Base-by-base conservation (phyloP, 2,797 vertebrate species). In the Ctenopoma kingsleyae region DNA sequence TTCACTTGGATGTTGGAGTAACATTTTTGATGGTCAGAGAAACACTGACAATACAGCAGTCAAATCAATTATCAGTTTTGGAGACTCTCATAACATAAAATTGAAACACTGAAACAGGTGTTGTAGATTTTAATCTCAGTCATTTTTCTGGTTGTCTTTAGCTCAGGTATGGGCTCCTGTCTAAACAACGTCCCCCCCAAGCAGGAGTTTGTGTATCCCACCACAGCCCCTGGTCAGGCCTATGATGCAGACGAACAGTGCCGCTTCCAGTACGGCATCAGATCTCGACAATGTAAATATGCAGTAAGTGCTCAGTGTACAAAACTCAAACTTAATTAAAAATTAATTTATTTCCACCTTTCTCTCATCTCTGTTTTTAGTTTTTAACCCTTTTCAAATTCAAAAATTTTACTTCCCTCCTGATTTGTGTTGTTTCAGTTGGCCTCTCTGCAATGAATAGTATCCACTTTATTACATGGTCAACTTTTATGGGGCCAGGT, bases 221-320 rank as follows among this genome's bases (percentile, higher is more conserved):
- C 97, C 0, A 96, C 97, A 62, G 97, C 98, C 0, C 98, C 98
- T 0, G 98, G 98, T 58, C 98, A 99, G 90, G 96, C 95, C 47
- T 99, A 99, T 1, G 97, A 99, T 1, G 98, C 98, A 0, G 98
- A 99, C 0, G 97, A 99, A 58, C 98, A 99, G 79, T 99, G 98
- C 83, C 97, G 97, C 44, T 98, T 99, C 93, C 98, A 99, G 91
- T 98, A 99, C 52, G 98, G 98, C 81, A 93, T 99, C 92, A 97
- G 98, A 93, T 99, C 98, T 72, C 97, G 97, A 87, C 98, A 99
- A 92, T 99, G 98, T 95, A 99, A 99, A 98, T 99, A 99, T 81
- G 97, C 97, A 95, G 98, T 99, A 96, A 95, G 88, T 79, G 19
- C n/a, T 35, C 7, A 5, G n/a, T 17, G 17, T 6, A 23, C 15